These are phyloP conservation scores for Drosophila cyrtoloma DNA, from an alignment of 2,888 invertebrate genomes.

Conservation along the genomic window DNA sequence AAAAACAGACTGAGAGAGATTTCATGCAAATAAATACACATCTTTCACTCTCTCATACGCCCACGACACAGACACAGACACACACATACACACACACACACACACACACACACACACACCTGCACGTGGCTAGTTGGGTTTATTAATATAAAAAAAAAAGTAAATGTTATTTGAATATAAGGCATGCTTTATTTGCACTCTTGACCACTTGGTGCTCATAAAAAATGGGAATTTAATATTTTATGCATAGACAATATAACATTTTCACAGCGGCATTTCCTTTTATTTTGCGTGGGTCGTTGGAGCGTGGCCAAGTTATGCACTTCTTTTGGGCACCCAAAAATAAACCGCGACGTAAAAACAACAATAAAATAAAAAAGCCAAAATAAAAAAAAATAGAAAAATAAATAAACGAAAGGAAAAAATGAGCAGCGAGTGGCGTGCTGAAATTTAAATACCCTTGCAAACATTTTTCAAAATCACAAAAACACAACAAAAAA, in stretches of 20 bases:
- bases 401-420: constrained; percentile 26
- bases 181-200: constrained; percentile 50
- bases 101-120: neutral
- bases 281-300: constrained; percentile 65
- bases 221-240: constrained; percentile 75
- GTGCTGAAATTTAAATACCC: constrained; percentile 14
- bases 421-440: neutral
- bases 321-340: constrained; percentile 67
- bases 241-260: constrained; percentile 58
- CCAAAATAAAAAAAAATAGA: neutral
- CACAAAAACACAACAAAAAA: neutral
- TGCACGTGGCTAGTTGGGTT: constrained; percentile 13
- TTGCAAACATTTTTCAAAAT: neutral
- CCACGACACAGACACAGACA: neutral
- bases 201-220: constrained; percentile 74
- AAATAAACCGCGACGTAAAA: constrained; percentile 68
- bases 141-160: constrained; percentile 22
- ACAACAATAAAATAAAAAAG: constrained; percentile 27
- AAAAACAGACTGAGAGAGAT: constrained; percentile 12
- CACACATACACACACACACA: neutral
- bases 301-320: constrained; percentile 78
- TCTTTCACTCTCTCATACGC: neutral
- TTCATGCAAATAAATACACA: constrained; percentile 8
- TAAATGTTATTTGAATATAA: constrained; percentile 48
- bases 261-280: constrained; percentile 50